Percentiles rank a stretch among this genome's conserved stretches.
Conservation (phyloP, 2,797 vertebrate species). For the Hapalemur alaotrensis region DNA sequence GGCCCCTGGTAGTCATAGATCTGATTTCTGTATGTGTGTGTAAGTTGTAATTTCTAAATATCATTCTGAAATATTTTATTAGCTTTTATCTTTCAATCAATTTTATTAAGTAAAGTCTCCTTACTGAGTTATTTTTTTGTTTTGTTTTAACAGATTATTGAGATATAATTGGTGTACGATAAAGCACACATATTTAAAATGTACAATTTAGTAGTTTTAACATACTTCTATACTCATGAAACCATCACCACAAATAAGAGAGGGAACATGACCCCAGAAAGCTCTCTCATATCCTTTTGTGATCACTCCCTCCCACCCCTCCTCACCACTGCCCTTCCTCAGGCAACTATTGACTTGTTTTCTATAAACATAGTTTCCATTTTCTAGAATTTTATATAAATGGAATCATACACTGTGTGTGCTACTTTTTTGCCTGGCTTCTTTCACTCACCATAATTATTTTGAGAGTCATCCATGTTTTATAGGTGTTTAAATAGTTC, state of each 20-base stretch:
- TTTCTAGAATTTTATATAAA: not conserved
- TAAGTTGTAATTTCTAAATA: not conserved
- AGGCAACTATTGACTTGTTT: not conserved
- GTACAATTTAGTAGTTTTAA: not conserved
- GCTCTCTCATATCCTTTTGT: not conserved
- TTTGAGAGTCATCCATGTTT: not conserved
- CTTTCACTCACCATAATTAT: not conserved
- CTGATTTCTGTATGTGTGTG: not conserved
- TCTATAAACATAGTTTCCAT: not conserved
- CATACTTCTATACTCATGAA: not conserved
- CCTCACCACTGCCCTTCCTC: not conserved
- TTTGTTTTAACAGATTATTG: not conserved
- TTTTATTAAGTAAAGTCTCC: not conserved
- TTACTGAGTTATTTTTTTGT: not conserved
- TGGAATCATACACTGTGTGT: not conserved
- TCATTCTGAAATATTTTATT: slow-evolving; percentile 1
- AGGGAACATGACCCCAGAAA: not conserved
- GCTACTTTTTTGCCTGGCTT: not conserved
- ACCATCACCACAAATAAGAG: not conserved
- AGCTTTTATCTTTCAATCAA: not conserved
- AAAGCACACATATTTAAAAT: not conserved
- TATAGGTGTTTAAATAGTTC: not conserved
- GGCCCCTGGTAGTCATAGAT: not conserved
- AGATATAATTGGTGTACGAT: not conserved
- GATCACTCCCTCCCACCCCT: not conserved